These are phyloP conservation scores for Euphonia xanthogaster DNA, from an alignment of 2,797 vertebrate species.

Conservation along the genomic window DNA sequence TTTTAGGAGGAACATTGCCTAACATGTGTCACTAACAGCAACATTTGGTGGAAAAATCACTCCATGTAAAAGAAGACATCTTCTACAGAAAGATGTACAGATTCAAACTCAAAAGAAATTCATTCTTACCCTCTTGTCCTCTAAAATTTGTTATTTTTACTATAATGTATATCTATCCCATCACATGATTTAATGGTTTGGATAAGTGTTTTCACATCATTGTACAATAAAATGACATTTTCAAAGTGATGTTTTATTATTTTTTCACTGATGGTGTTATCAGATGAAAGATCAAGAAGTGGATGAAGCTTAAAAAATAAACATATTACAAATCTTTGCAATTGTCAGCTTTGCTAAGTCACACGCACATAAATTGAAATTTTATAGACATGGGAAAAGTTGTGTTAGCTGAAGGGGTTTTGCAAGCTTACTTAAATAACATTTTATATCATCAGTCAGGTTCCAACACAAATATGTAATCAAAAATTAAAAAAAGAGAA, in stretches of 20 bases:
- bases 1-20: neutral
- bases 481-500: neutral
- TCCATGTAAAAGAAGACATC: neutral
- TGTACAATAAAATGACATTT: rapidly evolving
- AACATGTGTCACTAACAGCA: neutral
- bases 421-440: neutral
- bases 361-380: neutral
- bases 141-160: neutral
- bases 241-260: neutral
- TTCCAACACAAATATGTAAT: neutral
- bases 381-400: neutral
- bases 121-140: neutral
- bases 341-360: neutral
- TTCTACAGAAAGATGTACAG: neutral
- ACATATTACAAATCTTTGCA: neutral
- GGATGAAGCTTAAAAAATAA: neutral
- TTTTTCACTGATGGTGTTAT: neutral
- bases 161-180: neutral
- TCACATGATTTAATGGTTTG: neutral
- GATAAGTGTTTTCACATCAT: neutral
- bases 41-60: neutral
- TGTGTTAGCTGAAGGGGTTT: neutral
- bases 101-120: neutral
- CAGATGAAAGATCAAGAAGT: neutral
- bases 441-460: neutral